Conservation (phyloP, 1,140 invertebrate species). For the Phenacoccus solenopsis region DNA sequence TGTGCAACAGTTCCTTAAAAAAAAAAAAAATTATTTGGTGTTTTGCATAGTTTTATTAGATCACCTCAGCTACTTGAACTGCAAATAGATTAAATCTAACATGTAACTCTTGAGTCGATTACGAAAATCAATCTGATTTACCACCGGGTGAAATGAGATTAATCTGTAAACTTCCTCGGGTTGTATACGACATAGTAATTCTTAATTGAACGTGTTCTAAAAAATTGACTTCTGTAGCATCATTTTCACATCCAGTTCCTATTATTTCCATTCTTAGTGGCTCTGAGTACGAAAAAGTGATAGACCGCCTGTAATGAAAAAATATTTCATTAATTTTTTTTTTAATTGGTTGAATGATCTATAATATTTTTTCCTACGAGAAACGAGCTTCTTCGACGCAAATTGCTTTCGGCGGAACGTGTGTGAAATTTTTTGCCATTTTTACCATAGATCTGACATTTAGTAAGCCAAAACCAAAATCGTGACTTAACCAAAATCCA, state of each 20-base stretch:
- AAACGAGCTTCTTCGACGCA: constrained; percentile 36
- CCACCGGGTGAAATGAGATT: constrained; percentile 54
- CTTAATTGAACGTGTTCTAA: constrained; percentile 71
- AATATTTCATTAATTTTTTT: background rate
- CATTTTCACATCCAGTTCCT: constrained; percentile 35
- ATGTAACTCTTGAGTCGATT: background rate
- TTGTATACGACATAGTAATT: constrained; percentile 48
- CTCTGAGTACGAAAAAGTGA: background rate
- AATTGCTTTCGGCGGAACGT: constrained; percentile 53
- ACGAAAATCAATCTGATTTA: no score
- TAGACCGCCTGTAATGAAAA: background rate
- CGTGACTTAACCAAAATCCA: constrained; percentile 57
- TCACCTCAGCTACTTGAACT: background rate
- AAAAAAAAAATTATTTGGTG: background rate
- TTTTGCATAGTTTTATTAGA: constrained; percentile 1
- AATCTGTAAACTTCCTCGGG: constrained; percentile 59
- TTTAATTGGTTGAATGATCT: background rate
- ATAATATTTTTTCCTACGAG: background rate
- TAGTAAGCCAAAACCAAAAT: constrained; percentile 85
- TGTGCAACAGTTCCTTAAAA: constrained; percentile 49
- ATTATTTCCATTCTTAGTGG: constrained; percentile 33
- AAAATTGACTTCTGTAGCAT: constrained; percentile 43
- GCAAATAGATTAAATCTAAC: background rate
- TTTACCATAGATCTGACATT: constrained; percentile 67
- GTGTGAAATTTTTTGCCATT: constrained; percentile 61